These are phyloP conservation scores for Varanus salvator DNA, from an alignment of 2,113 vertebrate species.

Conservation along the genomic window DNA sequence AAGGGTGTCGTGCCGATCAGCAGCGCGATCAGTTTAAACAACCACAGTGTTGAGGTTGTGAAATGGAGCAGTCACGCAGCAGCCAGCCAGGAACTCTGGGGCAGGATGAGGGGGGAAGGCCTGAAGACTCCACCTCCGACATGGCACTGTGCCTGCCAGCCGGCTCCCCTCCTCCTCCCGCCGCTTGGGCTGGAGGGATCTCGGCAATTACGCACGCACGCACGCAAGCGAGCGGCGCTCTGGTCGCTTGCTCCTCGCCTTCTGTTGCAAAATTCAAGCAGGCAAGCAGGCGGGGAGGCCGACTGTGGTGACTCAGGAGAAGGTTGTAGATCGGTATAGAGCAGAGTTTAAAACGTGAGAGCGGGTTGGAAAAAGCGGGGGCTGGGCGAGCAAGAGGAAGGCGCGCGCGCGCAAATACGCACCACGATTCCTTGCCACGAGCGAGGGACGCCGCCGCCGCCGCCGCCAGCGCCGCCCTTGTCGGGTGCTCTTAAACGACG, in stretches of 20 bases:
- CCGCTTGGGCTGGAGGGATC: not conserved
- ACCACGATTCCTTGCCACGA: too few species aligned
- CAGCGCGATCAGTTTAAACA: constrained; percentile 56
- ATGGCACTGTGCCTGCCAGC: not conserved
- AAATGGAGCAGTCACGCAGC: constrained; percentile 64
- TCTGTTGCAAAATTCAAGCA: too few species aligned
- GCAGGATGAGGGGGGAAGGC: not conserved
- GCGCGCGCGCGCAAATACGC: not conserved
- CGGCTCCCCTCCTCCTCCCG: not conserved
- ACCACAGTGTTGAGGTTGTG: constrained; percentile 51
- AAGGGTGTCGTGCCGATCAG: constrained; percentile 65
- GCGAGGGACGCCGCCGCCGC: not conserved
- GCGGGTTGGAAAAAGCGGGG: not conserved
- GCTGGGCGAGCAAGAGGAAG: too few species aligned
- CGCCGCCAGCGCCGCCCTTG: not conserved
- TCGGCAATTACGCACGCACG: not conserved
- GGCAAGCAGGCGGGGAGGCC: not conserved
- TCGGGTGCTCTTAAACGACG: not conserved
- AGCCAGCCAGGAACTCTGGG: not conserved
- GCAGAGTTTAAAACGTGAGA: constrained; percentile 36
- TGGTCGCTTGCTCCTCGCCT: not conserved
- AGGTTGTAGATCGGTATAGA: constrained; percentile 18
- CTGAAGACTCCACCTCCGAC: not conserved
- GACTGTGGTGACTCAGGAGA: constrained; percentile 1
- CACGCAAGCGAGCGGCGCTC: not conserved